phyloP scores from a whole-genome alignment of 2,797 vertebrate species.

The Potorous gilbertii region DNA sequence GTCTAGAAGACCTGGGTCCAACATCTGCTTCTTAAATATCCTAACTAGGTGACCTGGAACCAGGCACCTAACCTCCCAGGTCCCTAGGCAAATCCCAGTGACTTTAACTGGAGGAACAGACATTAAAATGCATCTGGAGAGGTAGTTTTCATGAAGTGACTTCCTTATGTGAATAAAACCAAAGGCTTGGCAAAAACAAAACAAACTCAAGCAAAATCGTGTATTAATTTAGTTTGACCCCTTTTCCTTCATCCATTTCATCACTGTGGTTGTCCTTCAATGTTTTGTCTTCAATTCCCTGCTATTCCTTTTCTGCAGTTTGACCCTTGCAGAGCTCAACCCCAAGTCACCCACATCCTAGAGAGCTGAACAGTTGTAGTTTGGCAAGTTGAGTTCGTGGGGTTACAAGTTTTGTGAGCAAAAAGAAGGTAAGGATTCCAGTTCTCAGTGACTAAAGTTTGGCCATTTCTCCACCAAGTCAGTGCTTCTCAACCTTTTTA shows the following conservation, averaged over 20 bases:
- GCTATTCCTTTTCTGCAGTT: not conserved
- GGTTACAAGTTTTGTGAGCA: not conserved
- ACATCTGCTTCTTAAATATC: not conserved
- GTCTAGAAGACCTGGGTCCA: not conserved
- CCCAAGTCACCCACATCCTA: not conserved
- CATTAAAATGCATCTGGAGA: not conserved
- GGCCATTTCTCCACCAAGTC: not conserved
- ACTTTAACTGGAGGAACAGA: not conserved
- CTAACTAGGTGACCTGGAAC: not conserved
- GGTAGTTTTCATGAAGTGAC: not conserved
- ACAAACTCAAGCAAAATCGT: not conserved
- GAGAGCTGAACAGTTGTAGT: not conserved
- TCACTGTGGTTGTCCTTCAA: not conserved
- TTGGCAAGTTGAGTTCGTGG: not conserved
- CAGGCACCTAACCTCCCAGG: not conserved
- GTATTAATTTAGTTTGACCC: not conserved
- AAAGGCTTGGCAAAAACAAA: not conserved
- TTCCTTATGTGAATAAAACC: not conserved
- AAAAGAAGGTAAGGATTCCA: not conserved
- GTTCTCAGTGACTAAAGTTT: not conserved
- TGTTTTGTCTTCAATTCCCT: not conserved
- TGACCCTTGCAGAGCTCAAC: not conserved
- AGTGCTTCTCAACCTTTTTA: not conserved
- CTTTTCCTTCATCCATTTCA: not conserved
- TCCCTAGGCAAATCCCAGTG: not conserved